phyloP scores from a whole-genome alignment of 1,140 invertebrate genomes.

The Tetragnatha versicolor region DNA sequence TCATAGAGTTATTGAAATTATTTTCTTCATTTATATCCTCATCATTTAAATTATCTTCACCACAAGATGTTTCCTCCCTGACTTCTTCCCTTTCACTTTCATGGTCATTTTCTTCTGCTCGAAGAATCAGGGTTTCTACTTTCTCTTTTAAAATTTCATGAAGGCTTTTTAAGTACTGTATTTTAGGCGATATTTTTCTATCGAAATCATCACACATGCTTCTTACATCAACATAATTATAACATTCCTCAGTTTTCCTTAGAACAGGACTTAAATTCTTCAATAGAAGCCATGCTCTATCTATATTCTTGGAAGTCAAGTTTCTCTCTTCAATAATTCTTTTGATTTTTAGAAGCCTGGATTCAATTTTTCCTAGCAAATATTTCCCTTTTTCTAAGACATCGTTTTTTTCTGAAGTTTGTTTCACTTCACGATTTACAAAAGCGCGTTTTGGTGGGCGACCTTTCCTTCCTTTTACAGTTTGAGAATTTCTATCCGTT shows the following conservation, averaged over 20 bases:
- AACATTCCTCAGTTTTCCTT: constrained; percentile 1
- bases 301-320: not conserved
- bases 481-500: no score
- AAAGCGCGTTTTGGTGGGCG: no score
- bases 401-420: not conserved
- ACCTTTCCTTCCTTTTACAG: no score
- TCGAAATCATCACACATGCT: not conserved
- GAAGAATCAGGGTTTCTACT: not conserved
- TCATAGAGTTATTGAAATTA: not conserved
- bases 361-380: constrained; percentile 18
- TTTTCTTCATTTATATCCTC: no score
- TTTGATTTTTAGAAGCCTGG: not conserved
- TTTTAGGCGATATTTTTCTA: not conserved
- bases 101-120: not conserved
- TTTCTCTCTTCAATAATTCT: not conserved
- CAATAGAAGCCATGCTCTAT: not conserved
- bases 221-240: not conserved
- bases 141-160: not conserved
- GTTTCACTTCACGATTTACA: no score
- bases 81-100: not conserved
- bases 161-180: not conserved
- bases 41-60: not conserved
- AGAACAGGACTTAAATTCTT: not conserved
- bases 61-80: not conserved
- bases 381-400: not conserved